Base-by-base conservation (phyloP, 2,888 invertebrate species). In the Campoletis raptor region DNA sequence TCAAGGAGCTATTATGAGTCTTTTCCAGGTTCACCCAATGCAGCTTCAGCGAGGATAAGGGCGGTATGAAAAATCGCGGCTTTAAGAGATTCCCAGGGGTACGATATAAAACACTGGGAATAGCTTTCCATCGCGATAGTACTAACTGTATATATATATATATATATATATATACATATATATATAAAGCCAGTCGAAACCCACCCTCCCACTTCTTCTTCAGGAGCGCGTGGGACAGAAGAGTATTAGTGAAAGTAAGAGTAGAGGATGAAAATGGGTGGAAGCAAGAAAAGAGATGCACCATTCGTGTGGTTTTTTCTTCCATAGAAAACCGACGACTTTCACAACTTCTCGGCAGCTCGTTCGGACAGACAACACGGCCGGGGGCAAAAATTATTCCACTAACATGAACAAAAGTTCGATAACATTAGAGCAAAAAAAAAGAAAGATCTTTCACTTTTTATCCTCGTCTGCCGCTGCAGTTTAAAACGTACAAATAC, bases 81-180 rank as follows among this genome's bases (percentile, higher is more conserved):
- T 88, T 88, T 88, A 89, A 89, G 81, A 85, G 86, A 87, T 88
- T 90, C 90, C 90, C 89, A 82, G 79, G 86, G 85, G 90, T 78
- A 82, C 86, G 86, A 87, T 90, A 90, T 90, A 90, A 90, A 90
- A 89, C 89, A 88, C 85, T 88, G 88, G 89, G 77, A 90, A 89
- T 89, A 84, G 89, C 90, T 87, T 88, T 89, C 81, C 82, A 81
- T 88, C 81, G 88, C 52, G 78, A 57, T 70, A 40, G 30, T 42
- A 52, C 37, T 30, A 52, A 67, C 73, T 73, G 24, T 37, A 37
- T 37, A 45, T 45, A 54, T 6, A 37, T 76, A 77, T 79, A 85
- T 36, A 21, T 21, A 42, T 42, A 40, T 36, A 21, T 21, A 42
- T 42, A 40, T n/a, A n/a, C n/a, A 37, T 37, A 45, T 45, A 54